Evolutionary conservation across 1,140 invertebrate species (phyloP), one percentile per base, ranked within the genome.

Genomic region (Drosophila hydei): DNA sequence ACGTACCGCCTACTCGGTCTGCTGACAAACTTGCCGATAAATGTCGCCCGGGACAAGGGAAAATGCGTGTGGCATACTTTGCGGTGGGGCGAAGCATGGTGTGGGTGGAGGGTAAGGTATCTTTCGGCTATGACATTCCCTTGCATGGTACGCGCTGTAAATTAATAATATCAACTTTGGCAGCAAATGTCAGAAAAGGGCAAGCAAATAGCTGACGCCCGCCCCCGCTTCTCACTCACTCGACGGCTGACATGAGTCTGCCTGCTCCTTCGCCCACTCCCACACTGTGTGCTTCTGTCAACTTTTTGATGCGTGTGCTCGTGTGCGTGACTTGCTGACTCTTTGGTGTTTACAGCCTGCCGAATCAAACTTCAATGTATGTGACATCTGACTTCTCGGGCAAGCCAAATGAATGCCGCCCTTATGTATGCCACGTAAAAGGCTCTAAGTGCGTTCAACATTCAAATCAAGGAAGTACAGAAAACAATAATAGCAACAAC

Each of bases 111-210:
- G 33, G 27, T 2, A 21, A 7, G 14, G 27, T 33, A 21, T 23
- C 23, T 25, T 27, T 30, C n/a, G 25, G 47, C 23, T 16, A 38
- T 50, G 27, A 27, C 48, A 63, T 43, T 33, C 54, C 36, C 45
- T 12, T 21, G 63, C 47, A 18, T 59, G 67, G 30, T 67, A 72
- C 68, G 69, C 75, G 55, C 68, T 76, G 69, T 79, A 79, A 79
- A 79, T 79, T 76, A 79, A 79, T 79, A 79, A 79, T 79, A 79
- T 79, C 76, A 79, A 76, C 73, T 76, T 78, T 77, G 75, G 67
- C 75, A 77, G 75, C 75, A 77, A 77, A 77, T 77, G 75, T 77
- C 75, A 77, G 58, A 72, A 72, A 75, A 75, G 72, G 72, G 72
- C 75, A 77, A 65, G 67, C 68, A 70, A 64, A 74, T 64, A 70